phyloP scores from a whole-genome alignment of 2,797 vertebrate species.

The Labeo calbasu region DNA sequence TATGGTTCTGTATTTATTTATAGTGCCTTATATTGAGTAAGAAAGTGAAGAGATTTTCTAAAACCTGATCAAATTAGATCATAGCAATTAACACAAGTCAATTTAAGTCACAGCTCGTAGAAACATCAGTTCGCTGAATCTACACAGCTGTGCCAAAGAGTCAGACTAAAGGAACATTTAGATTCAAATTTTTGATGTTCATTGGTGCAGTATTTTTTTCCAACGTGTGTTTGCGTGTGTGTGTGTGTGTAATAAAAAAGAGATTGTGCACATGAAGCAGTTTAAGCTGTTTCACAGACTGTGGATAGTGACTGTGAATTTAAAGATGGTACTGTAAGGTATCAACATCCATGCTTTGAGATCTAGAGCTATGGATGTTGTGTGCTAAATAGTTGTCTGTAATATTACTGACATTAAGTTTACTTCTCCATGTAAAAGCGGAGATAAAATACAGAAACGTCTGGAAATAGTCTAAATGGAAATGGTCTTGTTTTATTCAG shows the following conservation, averaged over 20 bases:
- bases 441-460: not conserved
- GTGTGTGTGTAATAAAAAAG: not conserved
- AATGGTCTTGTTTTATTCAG: not conserved
- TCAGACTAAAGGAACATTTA: not conserved
- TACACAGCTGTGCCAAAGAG: conserved; percentile 14
- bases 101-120: not conserved
- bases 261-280: not conserved
- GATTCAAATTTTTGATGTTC: not conserved
- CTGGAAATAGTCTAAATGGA: not conserved
- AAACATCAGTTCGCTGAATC: not conserved
- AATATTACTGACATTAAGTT: not conserved
- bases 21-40: conserved; percentile 7
- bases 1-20: conserved; percentile 37
- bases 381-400: not conserved
- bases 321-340: not conserved
- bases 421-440: not conserved
- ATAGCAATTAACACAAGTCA: not conserved
- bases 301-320: not conserved
- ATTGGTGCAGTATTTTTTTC: not conserved
- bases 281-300: not conserved
- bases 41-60: not conserved
- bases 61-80: not conserved
- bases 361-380: not conserved
- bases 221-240: not conserved
- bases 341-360: not conserved